Percentiles rank a stretch among this genome's conserved stretches.
Evolutionary conservation across 2,797 vertebrate species (phyloP).

Genomic region (Myotis planiceps): DNA sequence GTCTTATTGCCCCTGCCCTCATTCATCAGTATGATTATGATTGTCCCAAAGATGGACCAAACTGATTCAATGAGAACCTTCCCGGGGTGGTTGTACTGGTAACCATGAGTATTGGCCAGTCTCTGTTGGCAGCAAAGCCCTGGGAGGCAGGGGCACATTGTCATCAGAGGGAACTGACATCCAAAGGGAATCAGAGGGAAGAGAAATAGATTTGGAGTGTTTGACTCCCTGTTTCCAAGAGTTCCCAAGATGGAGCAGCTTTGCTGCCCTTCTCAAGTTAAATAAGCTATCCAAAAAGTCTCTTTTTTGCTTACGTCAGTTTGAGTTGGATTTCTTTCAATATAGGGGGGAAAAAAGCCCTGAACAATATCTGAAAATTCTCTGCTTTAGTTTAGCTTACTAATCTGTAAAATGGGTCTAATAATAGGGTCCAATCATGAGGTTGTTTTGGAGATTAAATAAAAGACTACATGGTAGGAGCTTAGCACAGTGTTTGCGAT

Average conservation of each 20-base stretch:
- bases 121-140: background rate
- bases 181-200: background rate
- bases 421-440: background rate
- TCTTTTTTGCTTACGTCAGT: background rate
- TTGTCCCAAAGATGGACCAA: background rate
- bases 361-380: background rate
- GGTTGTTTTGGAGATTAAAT: background rate
- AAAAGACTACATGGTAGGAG: background rate
- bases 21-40: background rate
- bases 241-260: background rate
- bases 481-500: background rate
- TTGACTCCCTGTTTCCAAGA: background rate
- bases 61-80: background rate
- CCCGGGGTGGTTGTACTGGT: background rate
- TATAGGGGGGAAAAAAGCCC: background rate
- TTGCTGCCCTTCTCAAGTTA: background rate
- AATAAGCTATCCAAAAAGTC: background rate
- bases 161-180: background rate
- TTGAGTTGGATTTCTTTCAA: background rate
- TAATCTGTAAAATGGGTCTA: background rate
- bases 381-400: background rate
- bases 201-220: background rate
- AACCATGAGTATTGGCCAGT: background rate
- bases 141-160: background rate
- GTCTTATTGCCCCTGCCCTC: background rate